Base-by-base conservation (phyloP, 92 coral and sea anemone genomes). In the Siderastrea radians region DNA sequence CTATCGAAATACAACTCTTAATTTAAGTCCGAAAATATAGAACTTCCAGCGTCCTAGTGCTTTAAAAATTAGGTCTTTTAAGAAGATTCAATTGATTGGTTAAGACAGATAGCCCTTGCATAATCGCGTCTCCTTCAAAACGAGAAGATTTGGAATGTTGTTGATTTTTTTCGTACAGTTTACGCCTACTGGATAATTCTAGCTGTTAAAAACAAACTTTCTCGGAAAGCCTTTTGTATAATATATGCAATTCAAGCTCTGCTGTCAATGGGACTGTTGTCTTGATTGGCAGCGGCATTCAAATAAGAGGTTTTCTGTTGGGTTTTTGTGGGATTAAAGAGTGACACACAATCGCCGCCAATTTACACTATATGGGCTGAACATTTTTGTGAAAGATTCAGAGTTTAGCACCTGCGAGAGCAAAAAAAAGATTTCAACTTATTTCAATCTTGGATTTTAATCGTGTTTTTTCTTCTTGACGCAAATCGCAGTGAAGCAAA, bases 371-470 rank as follows among this genome's bases (percentile, higher is more conserved):
- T 7, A n/a, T 66, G 8, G 43, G 72, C 47, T 44, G 48, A 49
- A 17, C 49, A 1, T 73, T 51, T 73, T 13, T 47, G 14, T 48
- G 8, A 77, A 6, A 59, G 12, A 60, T 8, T 78, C 16, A 43
- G 43, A 16, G 44, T 47, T 78, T 78, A 46, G 52, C 82, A 78
- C 71, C 82, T 78, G 82, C 82, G 43, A 19, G 57, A 62, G 51
- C 8, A 54, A 58, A 14, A 7, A 43, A 17, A 43, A 48, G 26
- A 3, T 17, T 44, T 76, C 3, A n/a, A 55, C 16, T 55, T 13
- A 74, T 17, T 11, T 52, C 9, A 55, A 14, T 76, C 49, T 57
- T 17, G 14, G 43, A 46, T 15, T 12, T 5, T n/a, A 50, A 54
- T 11, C 59, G 12, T 51, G 61, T 6, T 52, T 5, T 26, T 50